Evolutionary conservation across 1,140 invertebrate genomes (phyloP).

Genomic region (Leptinotarsa lineolata): DNA sequence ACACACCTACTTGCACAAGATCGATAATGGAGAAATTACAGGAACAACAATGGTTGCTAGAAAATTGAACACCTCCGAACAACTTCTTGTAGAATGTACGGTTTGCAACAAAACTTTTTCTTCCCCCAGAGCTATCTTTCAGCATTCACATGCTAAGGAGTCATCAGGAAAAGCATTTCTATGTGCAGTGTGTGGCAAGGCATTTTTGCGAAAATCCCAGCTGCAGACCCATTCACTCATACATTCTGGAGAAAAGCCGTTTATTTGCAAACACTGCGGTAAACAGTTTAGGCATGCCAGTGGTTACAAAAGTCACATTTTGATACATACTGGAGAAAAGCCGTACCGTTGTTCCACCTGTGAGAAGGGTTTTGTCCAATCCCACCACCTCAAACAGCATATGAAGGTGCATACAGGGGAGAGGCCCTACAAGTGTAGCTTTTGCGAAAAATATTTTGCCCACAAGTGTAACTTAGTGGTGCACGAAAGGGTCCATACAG

Average conservation of each 20-base stretch:
- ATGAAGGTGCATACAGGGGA: slow-evolving; percentile 21
- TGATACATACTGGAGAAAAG: slow-evolving; percentile 23
- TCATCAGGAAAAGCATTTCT: slow-evolving; percentile 53
- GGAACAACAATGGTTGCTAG: neutral
- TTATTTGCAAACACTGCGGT: slow-evolving; percentile 15
- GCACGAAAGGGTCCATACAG: slow-evolving; percentile 54
- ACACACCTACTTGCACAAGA: slow-evolving; percentile 19
- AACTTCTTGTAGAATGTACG: slow-evolving; percentile 42
- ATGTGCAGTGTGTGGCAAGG: neutral
- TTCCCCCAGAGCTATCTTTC: slow-evolving; percentile 60
- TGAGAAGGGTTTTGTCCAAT: slow-evolving; percentile 16
- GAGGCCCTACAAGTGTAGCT: slow-evolving; percentile 17
- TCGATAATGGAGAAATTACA: slow-evolving; percentile 20
- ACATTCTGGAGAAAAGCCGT: slow-evolving; percentile 1
- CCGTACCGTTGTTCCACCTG: slow-evolving; percentile 16
- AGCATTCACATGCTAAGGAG: slow-evolving; percentile 64
- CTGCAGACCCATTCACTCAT: neutral
- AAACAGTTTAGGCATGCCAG: slow-evolving; percentile 16
- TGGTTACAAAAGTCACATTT: slow-evolving; percentile 15
- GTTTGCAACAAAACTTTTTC: slow-evolving; percentile 59
- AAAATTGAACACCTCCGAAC: neutral
- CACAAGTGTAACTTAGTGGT: slow-evolving; percentile 28
- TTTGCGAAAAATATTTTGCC: slow-evolving; percentile 17
- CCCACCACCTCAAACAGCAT: slow-evolving; percentile 21
- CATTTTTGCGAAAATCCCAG: slow-evolving; percentile 15